These are phyloP conservation scores for Ictidomys tridecemlineatus DNA, from an alignment of 2,113 vertebrate species.

Conservation along the genomic window DNA sequence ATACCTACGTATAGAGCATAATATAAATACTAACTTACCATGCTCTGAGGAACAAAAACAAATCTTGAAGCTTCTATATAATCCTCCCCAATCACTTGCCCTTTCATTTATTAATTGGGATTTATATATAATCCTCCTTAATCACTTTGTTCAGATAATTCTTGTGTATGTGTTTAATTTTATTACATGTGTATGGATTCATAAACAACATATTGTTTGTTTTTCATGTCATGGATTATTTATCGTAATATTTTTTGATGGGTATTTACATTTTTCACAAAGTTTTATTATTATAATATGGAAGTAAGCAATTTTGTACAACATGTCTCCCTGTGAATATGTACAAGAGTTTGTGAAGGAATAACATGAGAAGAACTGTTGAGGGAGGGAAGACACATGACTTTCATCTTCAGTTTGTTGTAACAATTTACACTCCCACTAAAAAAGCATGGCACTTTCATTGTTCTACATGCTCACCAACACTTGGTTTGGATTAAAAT, in stretches of 20 bases:
- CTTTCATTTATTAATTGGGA: too few species aligned
- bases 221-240: neutral
- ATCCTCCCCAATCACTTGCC: neutral
- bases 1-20: neutral
- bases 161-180: neutral
- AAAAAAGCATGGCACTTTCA: neutral
- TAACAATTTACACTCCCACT: neutral
- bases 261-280: neutral
- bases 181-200: neutral
- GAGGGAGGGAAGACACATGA: neutral
- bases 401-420: neutral
- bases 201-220: neutral
- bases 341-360: neutral
- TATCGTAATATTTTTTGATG: neutral
- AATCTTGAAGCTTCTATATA: neutral
- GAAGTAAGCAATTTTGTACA: constrained; percentile 7
- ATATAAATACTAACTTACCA: neutral
- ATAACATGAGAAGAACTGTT: neutral
- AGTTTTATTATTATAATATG: neutral
- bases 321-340: neutral
- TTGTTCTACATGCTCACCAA: neutral
- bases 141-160: neutral
- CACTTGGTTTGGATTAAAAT: neutral
- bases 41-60: neutral
- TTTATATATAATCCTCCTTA: too few species aligned